Conservation (phyloP, 2,113 vertebrate genomes). For the Osmerus mordax region DNA sequence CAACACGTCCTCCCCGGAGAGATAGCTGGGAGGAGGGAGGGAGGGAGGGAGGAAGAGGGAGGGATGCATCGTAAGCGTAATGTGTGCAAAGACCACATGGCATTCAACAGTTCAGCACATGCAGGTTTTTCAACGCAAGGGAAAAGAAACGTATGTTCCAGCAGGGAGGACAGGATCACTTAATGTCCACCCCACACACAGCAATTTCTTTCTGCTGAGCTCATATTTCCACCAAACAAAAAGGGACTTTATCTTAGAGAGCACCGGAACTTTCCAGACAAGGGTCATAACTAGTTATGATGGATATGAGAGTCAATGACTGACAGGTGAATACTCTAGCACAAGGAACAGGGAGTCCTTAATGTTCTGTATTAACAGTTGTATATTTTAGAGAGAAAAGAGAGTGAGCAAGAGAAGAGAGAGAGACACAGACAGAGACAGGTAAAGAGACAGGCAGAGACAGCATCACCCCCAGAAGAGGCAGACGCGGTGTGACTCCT, state of each 20-base stretch:
- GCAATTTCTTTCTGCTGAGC: background rate
- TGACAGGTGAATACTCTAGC: background rate
- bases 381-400: background rate
- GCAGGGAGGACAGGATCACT: background rate
- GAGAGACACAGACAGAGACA: background rate
- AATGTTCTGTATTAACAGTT: no score
- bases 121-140: no score
- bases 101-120: no score
- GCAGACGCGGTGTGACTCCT: background rate
- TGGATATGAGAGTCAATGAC: conserved; percentile 13
- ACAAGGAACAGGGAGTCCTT: conserved; percentile 5
- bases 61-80: background rate
- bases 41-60: background rate
- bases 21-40: conserved; percentile 75
- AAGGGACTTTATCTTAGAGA: conserved; percentile 8
- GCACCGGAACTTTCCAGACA: conserved; percentile 8
- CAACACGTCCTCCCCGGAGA: conserved; percentile 85
- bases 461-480: background rate
- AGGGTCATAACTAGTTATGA: background rate
- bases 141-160: background rate
- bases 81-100: no score
- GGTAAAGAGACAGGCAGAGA: background rate
- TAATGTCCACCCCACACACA: background rate
- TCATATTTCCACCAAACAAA: conserved; percentile 1
- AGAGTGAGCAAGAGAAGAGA: background rate